A percentile compares a stretch with the other conserved stretches of the same genome.
These are phyloP conservation scores for Arnoldichthys spilopterus DNA, from an alignment of 2,797 vertebrate species.

Conservation along the genomic window DNA sequence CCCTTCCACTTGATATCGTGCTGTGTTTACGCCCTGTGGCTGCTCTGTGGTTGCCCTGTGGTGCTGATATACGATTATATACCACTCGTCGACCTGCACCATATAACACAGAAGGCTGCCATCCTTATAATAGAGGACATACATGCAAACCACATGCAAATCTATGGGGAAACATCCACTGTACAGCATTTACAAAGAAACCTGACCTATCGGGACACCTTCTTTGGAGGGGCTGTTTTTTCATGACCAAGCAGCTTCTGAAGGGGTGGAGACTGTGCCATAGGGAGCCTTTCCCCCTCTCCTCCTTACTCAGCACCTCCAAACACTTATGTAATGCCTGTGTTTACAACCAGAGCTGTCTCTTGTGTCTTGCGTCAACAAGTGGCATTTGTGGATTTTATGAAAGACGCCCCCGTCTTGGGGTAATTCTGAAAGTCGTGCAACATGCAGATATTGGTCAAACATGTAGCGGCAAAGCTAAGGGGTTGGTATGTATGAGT, in stretches of 20 bases:
- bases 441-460: background rate
- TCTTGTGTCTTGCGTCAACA: background rate
- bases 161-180: background rate
- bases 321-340: background rate
- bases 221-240: background rate
- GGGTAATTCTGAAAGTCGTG: background rate
- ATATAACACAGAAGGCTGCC: background rate
- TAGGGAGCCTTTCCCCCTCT: background rate
- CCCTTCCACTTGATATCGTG: too few species aligned
- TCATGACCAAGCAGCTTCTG: background rate
- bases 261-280: background rate
- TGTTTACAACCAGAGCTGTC: background rate
- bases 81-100: background rate
- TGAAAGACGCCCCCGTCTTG: background rate
- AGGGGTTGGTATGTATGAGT: background rate
- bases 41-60: too few species aligned
- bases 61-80: background rate
- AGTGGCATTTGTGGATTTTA: background rate
- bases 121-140: background rate
- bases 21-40: background rate
- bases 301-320: background rate
- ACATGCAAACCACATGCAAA: slow-evolving; percentile 26
- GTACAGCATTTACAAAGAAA: background rate
- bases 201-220: background rate
- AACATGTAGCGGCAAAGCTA: slow-evolving; percentile 23